A percentile compares a stretch with the other conserved stretches of the same genome.
phyloP scores from a whole-genome alignment of 1,140 invertebrate genomes.

The Drusus annulatus region DNA sequence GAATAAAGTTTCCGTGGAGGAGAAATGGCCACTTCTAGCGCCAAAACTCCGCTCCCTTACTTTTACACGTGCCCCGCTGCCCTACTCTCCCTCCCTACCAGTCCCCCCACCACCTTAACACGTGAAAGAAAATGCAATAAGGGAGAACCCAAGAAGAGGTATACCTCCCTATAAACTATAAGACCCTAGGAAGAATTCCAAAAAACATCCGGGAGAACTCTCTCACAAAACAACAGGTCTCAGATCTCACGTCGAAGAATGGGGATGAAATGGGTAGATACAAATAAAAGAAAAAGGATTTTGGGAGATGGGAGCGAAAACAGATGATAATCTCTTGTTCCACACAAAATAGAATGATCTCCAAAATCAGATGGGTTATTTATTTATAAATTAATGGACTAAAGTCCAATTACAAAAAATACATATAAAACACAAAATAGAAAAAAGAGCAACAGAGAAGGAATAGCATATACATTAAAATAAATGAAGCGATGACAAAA shows the following conservation, averaged over 20 bases:
- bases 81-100: neutral
- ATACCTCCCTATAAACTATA: constrained; percentile 11
- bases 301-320: neutral
- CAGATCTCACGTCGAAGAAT: neutral
- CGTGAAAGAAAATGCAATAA: constrained; percentile 34
- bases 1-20: constrained; percentile 8
- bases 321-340: neutral
- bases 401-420: no score
- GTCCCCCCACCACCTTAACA: neutral
- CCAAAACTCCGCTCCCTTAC: constrained; percentile 1
- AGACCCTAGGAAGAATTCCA: constrained; percentile 13
- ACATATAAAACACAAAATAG: no score
- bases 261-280: neutral
- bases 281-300: constrained; percentile 12
- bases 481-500: no score
- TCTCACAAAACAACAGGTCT: constrained; percentile 31
- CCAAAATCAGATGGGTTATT: no score
- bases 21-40: constrained; percentile 10
- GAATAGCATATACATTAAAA: no score
- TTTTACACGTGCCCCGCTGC: constrained; percentile 24
- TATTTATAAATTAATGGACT: no score
- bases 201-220: constrained; percentile 27
- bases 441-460: no score
- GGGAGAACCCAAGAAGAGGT: constrained; percentile 11
- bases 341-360: no score